Conservation (phyloP, 1,140 invertebrate genomes). For the Ladona fulva region DNA sequence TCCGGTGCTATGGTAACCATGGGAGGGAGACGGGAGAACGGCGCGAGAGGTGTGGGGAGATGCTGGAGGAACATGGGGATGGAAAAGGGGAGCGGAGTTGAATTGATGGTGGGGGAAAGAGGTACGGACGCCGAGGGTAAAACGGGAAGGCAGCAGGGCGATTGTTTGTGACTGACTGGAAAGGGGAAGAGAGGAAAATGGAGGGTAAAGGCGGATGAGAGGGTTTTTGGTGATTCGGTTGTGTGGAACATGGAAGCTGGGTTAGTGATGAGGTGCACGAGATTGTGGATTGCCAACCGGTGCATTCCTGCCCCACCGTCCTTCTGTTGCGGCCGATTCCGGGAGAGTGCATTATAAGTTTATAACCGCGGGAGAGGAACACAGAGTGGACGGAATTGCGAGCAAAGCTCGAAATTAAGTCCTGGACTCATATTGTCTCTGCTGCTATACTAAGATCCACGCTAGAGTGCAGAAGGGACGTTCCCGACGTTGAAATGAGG, state of each 20-base stretch:
- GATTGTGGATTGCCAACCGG: not conserved
- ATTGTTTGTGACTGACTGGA: not conserved
- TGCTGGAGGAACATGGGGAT: not conserved
- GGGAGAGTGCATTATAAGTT: conserved; percentile 5
- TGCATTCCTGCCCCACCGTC: not conserved
- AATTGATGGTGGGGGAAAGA: not conserved
- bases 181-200: not conserved
- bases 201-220: not conserved
- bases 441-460: no score
- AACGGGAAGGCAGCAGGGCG: not conserved
- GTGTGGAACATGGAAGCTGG: no score
- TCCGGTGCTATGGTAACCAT: not conserved
- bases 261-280: no score
- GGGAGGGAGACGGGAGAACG: not conserved
- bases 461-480: no score
- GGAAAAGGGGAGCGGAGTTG: not conserved
- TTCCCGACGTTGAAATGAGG: no score
- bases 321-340: not conserved
- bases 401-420: not conserved
- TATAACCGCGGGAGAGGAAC: not conserved
- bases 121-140: not conserved
- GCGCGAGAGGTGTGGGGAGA: not conserved
- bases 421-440: no score
- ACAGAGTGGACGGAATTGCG: not conserved
- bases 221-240: not conserved